These are phyloP conservation scores for Dendrocincla tyrannina DNA, from an alignment of 2,797 vertebrate genomes.

Conservation along the genomic window DNA sequence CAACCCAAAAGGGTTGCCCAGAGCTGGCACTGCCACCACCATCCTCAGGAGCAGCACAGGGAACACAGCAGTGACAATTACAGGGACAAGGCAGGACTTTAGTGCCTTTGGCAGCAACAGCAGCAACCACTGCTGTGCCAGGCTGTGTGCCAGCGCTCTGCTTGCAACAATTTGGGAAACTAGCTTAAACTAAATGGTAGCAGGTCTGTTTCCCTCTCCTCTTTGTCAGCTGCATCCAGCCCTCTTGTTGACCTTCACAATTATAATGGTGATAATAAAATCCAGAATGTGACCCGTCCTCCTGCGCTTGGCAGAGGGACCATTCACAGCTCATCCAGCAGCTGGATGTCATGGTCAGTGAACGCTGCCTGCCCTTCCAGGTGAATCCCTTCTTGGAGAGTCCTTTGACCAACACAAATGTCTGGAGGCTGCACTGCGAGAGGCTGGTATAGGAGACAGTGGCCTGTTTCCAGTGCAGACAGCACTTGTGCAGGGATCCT, in stretches of 20 bases:
- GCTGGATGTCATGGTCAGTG: background rate
- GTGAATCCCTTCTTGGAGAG: background rate
- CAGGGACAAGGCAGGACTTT: background rate
- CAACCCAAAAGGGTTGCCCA: background rate
- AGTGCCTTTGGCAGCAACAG: background rate
- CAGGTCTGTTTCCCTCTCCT: fast-evolving
- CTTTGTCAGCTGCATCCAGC: background rate
- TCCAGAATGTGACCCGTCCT: background rate
- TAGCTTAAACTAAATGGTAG: background rate
- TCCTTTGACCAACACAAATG: background rate
- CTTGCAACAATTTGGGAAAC: background rate
- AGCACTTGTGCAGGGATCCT: background rate
- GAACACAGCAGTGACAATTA: background rate
- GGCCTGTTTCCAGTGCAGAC: background rate
- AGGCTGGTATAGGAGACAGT: background rate
- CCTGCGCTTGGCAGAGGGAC: background rate
- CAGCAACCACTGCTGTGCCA: background rate
- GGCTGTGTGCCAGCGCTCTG: background rate
- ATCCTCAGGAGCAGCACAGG: background rate
- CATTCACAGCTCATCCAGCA: background rate
- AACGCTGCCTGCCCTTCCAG: background rate
- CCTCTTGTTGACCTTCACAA: background rate
- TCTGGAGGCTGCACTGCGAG: background rate
- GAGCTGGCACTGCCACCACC: background rate
- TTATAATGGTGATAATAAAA: background rate